phyloP scores from a whole-genome alignment of 1,140 invertebrate species.

The Cydia pomonella region DNA sequence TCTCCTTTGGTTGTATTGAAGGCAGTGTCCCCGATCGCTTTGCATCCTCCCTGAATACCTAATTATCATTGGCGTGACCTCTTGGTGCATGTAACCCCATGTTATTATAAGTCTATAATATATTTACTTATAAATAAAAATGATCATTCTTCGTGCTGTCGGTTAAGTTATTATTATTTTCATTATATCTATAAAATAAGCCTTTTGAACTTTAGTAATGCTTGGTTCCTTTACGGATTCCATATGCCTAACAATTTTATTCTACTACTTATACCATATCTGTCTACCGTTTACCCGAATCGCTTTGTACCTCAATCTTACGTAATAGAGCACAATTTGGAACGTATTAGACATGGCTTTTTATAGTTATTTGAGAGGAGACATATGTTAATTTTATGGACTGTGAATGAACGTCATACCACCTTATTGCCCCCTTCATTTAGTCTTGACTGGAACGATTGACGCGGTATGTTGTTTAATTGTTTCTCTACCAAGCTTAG shows the following conservation, averaged over 20 bases:
- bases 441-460: slow-evolving; percentile 31
- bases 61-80: slow-evolving; percentile 76
- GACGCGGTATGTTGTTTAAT: slow-evolving; percentile 45
- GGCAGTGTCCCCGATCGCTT: slow-evolving; percentile 80
- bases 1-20: slow-evolving; percentile 79
- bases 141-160: slow-evolving; percentile 53
- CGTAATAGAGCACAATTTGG: slow-evolving; percentile 60
- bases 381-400: slow-evolving; percentile 50
- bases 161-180: slow-evolving; percentile 51
- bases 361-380: slow-evolving; percentile 58
- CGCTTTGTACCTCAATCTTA: slow-evolving; percentile 61
- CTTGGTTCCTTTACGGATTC: slow-evolving; percentile 65
- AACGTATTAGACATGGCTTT: slow-evolving; percentile 66
- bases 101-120: slow-evolving; percentile 52
- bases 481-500: slow-evolving; percentile 43
- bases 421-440: slow-evolving; percentile 38
- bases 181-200: slow-evolving; percentile 53
- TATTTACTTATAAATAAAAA: slow-evolving; percentile 45
- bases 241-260: slow-evolving; percentile 46
- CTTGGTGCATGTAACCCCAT: slow-evolving; percentile 76
- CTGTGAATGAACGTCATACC: slow-evolving; percentile 44
- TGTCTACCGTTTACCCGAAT: slow-evolving; percentile 53
- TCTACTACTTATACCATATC: slow-evolving; percentile 40
- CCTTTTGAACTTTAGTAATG: slow-evolving; percentile 62
- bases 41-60: slow-evolving; percentile 75